Evolutionary conservation across 2,888 invertebrate genomes (phyloP).

Genomic region (Melinaea menophilus): DNA sequence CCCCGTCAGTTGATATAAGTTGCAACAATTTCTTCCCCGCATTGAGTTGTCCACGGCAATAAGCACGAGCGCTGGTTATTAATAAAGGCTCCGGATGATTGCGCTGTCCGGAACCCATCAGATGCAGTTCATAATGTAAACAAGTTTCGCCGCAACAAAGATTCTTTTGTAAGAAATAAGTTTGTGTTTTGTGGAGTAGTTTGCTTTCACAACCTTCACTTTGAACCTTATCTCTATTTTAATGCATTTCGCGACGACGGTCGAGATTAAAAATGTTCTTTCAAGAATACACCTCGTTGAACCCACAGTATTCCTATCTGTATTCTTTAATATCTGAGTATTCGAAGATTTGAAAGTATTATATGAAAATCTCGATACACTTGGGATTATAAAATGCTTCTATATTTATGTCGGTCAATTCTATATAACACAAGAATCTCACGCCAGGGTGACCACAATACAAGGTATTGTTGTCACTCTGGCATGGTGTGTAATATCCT

Average conservation of each 20-base stretch:
- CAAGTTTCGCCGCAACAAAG: slow-evolving; percentile 59
- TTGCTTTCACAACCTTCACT: slow-evolving; percentile 31
- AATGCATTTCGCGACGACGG: slow-evolving; percentile 32
- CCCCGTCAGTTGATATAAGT: too few species aligned
- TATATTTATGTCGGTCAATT: neutral
- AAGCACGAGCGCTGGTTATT: neutral
- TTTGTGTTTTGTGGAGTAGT: slow-evolving; percentile 39
- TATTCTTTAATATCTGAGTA: slow-evolving; percentile 10
- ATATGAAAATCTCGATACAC: slow-evolving; percentile 4
- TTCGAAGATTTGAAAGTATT: slow-evolving; percentile 5
- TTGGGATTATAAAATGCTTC: neutral
- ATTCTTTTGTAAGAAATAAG: slow-evolving; percentile 50
- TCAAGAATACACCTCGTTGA: slow-evolving; percentile 21
- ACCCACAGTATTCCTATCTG: slow-evolving; percentile 14
- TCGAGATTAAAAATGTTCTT: slow-evolving; percentile 36
- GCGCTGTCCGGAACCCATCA: slow-evolving; percentile 24
- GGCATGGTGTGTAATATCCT: too few species aligned
- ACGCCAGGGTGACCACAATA: neutral
- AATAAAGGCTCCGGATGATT: neutral
- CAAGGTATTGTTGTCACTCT: neutral
- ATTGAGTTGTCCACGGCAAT: too few species aligned
- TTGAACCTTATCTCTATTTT: slow-evolving; percentile 35
- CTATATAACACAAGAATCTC: neutral
- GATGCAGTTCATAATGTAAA: slow-evolving; percentile 58
- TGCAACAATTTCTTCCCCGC: too few species aligned